Evolutionary conservation across 2,113 vertebrate species (phyloP).

Genomic region (Nestor notabilis): DNA sequence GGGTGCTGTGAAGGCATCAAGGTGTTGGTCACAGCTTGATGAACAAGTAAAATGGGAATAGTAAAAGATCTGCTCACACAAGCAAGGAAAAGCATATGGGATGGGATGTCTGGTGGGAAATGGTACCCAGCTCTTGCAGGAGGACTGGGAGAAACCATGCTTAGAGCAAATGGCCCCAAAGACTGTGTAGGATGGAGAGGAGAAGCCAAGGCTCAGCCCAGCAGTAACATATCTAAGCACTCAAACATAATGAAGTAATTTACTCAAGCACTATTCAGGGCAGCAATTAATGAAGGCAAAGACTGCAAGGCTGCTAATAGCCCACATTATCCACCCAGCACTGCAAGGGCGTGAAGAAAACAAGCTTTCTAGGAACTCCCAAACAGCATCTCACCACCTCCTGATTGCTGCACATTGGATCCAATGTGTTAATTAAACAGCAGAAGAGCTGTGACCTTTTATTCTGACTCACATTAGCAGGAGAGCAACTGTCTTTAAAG

Average conservation of each 20-base stretch:
- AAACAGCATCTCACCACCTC: background rate
- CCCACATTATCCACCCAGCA: background rate
- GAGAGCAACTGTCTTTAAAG: background rate
- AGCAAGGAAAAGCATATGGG: background rate
- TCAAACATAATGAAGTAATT: background rate
- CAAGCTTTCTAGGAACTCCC: background rate
- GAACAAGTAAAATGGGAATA: background rate
- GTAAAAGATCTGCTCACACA: fast-evolving
- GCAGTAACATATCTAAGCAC: background rate
- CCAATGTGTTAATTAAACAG: background rate
- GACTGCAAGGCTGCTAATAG: background rate
- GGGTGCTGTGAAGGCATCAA: background rate
- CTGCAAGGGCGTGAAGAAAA: background rate
- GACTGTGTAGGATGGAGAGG: background rate
- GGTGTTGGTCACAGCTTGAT: background rate
- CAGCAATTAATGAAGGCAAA: background rate
- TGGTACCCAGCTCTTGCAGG: background rate
- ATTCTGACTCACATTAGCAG: background rate
- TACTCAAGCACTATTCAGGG: background rate
- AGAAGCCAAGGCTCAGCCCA: background rate
- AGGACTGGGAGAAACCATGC: background rate
- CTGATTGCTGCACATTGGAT: background rate
- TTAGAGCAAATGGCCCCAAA: fast-evolving
- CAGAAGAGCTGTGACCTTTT: background rate
- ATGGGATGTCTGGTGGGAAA: background rate